A percentile compares a stretch with the other conserved stretches of the same genome.
Evolutionary conservation across 2,888 invertebrate species (phyloP).

Genomic region (Ethmia dodecea): DNA sequence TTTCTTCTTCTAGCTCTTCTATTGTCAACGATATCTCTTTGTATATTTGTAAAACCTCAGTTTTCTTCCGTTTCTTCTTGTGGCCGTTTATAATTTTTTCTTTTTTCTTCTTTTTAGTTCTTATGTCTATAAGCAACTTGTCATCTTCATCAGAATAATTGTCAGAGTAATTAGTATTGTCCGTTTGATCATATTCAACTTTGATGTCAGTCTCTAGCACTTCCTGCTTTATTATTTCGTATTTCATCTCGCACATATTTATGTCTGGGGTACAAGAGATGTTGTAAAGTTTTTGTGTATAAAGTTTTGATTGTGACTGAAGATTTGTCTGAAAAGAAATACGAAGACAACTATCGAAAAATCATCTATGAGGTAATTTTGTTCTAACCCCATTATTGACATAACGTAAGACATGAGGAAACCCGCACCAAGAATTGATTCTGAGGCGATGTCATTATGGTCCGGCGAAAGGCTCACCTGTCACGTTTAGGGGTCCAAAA

Average conservation of each 20-base stretch:
- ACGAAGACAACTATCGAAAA: too few relatives aligned
- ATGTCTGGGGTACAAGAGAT: neutral
- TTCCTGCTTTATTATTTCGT: slow-evolving; percentile 1
- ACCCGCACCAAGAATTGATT: neutral
- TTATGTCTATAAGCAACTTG: slow-evolving; percentile 21
- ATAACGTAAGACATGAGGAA: neutral
- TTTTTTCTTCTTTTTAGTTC: slow-evolving; percentile 24
- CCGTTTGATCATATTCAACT: neutral
- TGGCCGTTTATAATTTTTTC: slow-evolving; percentile 13
- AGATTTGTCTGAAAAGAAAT: neutral
- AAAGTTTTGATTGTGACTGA: neutral
- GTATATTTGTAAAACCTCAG: slow-evolving; percentile 22
- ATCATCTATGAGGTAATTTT: too few relatives aligned
- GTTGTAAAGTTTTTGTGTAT: neutral
- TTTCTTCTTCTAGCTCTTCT: slow-evolving; percentile 45
- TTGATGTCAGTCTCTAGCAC: slow-evolving; percentile 7
- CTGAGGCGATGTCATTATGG: neutral
- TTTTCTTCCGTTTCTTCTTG: slow-evolving; percentile 14
- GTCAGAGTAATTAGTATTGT: slow-evolving; percentile 13
- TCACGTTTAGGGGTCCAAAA: too few relatives aligned
- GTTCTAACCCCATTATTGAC: neutral
- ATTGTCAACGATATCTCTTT: slow-evolving; percentile 37
- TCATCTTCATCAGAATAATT: slow-evolving; percentile 25
- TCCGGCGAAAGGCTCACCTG: neutral
- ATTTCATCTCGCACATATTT: neutral